Evolutionary conservation across 2,888 invertebrate species (phyloP).

Genomic region (Parnassius glacialis): DNA sequence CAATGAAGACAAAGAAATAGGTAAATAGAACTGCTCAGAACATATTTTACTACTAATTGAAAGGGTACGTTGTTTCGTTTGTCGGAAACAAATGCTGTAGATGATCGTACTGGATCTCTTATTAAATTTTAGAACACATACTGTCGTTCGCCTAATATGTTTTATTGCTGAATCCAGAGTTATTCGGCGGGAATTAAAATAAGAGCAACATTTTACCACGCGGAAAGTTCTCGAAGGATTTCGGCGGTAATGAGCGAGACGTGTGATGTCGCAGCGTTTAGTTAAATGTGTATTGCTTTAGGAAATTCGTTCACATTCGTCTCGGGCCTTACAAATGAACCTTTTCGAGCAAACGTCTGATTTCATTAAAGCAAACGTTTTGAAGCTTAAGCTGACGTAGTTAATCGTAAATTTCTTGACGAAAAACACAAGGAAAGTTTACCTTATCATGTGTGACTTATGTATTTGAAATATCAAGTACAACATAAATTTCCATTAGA

Average conservation of each 20-base stretch:
- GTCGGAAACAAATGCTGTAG: not conserved
- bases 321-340: constrained; percentile 28
- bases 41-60: no score
- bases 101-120: constrained; percentile 34
- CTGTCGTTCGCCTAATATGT: constrained; percentile 46
- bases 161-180: constrained; percentile 45
- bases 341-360: constrained; percentile 26
- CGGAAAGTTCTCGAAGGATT: constrained; percentile 53
- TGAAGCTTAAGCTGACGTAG: constrained; percentile 17
- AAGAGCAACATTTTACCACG: constrained; percentile 48
- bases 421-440: constrained; percentile 4
- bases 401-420: constrained; percentile 18
- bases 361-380: constrained; percentile 30
- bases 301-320: constrained; percentile 50
- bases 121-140: constrained; percentile 54
- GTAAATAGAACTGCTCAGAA: no score
- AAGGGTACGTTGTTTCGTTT: constrained; percentile 9
- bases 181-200: constrained; percentile 55
- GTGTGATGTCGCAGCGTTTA: constrained; percentile 43
- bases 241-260: constrained; percentile 51
- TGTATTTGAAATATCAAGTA: not conserved
- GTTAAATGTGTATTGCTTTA: constrained; percentile 47
- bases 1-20: no score
- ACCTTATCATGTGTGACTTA: not conserved
- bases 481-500: no score